Evolutionary conservation across 2,113 vertebrate genomes (phyloP), one percentile per base, ranked within the genome.

Genomic region (Nerophis lumbriciformis): DNA sequence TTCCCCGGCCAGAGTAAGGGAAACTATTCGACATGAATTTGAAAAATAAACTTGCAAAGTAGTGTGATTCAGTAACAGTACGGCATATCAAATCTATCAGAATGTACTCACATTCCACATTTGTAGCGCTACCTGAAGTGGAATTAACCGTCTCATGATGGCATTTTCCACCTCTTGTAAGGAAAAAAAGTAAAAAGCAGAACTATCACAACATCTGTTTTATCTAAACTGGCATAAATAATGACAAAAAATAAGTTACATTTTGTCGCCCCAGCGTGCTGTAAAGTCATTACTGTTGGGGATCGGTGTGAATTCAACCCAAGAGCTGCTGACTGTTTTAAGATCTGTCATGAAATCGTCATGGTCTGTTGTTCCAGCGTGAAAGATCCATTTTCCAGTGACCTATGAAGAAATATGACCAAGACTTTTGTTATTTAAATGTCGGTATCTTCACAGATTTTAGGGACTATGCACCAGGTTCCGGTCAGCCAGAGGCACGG

Each of bases 301-400:
- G n/a, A 52, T 19, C 5, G 56, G 9, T 7, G 63, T n/a, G 5
- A 77, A 0, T 11, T 74, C 35, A 4, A 69, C 47, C 78, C 74
- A 75, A 53, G 76, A 78, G 64, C 63, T 79, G 6, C 15, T 53
- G 4, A 73, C 0, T 1, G 1, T 15, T 55, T 60, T 35, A 1
- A 84, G 5, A 0, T 9, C 6, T 0, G 50, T 15, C 19, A 59
- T 1, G 6, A 12, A 0, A 0, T 61, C 44, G 9, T 53, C 21
- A 10, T 10, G 49, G 50, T 79, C 60, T 8, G 78, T 47, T 8
- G 45, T 53, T 54, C 19, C 57, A 35, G 12, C 49, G 6, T 69
- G 1, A 37, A 65, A 64, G 21, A 82, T 82, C 77, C 73, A 82
- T 76, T 79, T 80, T 12, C 83, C 81, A 63, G 1, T 12, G 54